Conservation (phyloP, 2,113 vertebrate species). For the Ceyx margarethae region DNA sequence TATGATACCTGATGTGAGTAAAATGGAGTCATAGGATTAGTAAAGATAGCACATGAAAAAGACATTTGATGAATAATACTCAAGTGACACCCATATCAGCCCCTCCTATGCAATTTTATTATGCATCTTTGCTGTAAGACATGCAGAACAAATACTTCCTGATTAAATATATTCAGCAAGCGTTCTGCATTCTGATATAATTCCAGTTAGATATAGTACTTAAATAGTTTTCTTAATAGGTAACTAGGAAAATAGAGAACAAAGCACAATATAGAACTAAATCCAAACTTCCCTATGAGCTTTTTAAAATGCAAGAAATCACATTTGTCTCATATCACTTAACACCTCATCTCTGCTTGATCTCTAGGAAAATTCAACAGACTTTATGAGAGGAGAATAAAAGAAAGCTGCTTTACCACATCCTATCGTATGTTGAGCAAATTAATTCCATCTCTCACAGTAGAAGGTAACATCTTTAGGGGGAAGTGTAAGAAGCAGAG, state of each 20-base stretch:
- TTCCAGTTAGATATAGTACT: not conserved
- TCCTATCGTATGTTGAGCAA: not conserved
- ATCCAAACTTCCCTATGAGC: not conserved
- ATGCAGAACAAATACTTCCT: not conserved
- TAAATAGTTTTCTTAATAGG: not conserved
- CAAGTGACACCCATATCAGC: not conserved
- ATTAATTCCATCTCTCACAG: not conserved
- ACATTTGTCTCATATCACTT: not conserved
- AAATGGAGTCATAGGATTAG: constrained; percentile 28
- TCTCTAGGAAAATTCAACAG: not conserved
- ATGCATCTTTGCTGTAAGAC: not conserved
- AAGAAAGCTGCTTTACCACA: not conserved
- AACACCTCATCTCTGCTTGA: not conserved
- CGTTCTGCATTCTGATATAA: not conserved
- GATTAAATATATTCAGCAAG: not conserved
- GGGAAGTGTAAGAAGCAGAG: not conserved
- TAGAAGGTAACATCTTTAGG: not conserved
- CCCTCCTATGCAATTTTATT: constrained; percentile 21
- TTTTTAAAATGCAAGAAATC: not conserved
- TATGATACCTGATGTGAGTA: not conserved
- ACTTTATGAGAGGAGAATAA: not conserved
- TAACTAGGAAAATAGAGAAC: not conserved
- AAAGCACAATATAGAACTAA: not conserved
- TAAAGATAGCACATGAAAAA: not conserved
- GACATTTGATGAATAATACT: constrained; percentile 8